Conservation (phyloP, 2,113 vertebrate genomes). For the Nyctibius bracteatus region DNA sequence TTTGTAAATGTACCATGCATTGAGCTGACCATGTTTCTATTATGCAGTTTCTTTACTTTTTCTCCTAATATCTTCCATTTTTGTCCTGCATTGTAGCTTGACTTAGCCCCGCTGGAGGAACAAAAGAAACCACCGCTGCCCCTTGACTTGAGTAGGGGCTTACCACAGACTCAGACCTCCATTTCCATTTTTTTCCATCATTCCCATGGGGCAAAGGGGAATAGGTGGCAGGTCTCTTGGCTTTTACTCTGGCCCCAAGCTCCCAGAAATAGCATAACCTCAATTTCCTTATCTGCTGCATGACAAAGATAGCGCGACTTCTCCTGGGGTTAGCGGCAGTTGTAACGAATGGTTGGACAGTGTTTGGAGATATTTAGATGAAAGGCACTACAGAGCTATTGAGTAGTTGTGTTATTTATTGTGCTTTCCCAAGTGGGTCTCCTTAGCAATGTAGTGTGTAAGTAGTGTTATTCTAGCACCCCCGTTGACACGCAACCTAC, state of each 20-base stretch:
- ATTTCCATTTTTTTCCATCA: not conserved
- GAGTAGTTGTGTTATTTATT: not conserved
- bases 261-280: not conserved
- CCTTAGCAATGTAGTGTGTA: not conserved
- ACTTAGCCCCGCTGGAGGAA: not conserved
- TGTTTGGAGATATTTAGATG: not conserved
- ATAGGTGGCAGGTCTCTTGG: not conserved
- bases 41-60: not conserved
- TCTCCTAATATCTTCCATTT: not conserved
- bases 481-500: not conserved
- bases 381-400: not conserved
- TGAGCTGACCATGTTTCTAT: not conserved
- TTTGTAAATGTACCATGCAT: not conserved
- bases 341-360: not conserved
- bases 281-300: not conserved
- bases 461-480: not conserved
- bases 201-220: not conserved
- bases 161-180: not conserved
- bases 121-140: not conserved
- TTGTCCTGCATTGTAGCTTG: not conserved
- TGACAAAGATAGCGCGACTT: not conserved
- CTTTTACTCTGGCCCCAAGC: not conserved
- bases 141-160: not conserved
- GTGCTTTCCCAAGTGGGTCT: not conserved
- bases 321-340: rapidly evolving